A percentile compares a stretch with the other conserved stretches of the same genome.
Conservation (phyloP, 2,113 vertebrate species). For the Clarias macrocephalus region DNA sequence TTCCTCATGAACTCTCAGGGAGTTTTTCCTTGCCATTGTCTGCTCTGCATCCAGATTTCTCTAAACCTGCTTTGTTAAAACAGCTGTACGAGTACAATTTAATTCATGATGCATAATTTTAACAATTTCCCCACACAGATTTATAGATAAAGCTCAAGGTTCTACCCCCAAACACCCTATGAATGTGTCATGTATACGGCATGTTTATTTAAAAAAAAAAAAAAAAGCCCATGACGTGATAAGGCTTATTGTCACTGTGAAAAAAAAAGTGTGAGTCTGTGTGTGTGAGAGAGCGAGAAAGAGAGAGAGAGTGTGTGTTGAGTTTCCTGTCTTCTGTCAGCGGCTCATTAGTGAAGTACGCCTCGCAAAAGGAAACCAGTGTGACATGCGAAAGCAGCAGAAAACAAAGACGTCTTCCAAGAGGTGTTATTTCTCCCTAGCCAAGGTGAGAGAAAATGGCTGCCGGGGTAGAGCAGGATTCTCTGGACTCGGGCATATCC, state of each 20-base stretch:
- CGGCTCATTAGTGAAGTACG: constrained; percentile 9
- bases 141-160: not conserved
- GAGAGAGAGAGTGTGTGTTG: not conserved
- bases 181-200: not conserved
- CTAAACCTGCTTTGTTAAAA: not conserved
- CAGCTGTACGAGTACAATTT: not conserved
- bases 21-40: not conserved
- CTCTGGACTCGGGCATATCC: constrained; percentile 32
- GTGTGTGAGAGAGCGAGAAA: not conserved
- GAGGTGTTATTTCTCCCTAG: constrained; percentile 13
- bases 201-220: not conserved
- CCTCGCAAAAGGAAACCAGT: constrained; percentile 60
- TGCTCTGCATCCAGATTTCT: not conserved
- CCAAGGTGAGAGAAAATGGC: constrained; percentile 40
- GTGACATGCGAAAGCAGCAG: constrained; percentile 17
- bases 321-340: constrained; percentile 62
- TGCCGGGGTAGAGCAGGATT: constrained; percentile 23
- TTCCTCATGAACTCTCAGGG: not conserved
- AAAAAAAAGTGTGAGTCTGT: not conserved
- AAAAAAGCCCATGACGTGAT: not conserved
- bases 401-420: constrained; percentile 10
- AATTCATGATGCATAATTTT: not conserved
- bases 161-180: not conserved
- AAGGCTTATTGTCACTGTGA: constrained; percentile 1
- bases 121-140: not conserved